phyloP scores from a whole-genome alignment of 2,113 vertebrate genomes.

The Abramis brama region DNA sequence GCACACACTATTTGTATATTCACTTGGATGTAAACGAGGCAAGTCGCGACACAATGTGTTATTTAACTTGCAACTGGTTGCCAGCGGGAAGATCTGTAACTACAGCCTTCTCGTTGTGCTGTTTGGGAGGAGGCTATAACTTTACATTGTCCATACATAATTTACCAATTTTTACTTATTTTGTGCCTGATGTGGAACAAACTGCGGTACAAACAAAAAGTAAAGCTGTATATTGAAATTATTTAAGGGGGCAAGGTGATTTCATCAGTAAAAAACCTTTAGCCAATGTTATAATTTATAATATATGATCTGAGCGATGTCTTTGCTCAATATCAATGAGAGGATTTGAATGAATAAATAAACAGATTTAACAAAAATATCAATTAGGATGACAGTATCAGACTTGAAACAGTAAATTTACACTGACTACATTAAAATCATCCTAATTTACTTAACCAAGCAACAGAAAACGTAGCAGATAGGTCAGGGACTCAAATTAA shows the following conservation, averaged over 20 bases:
- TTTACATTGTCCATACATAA: conserved; percentile 8
- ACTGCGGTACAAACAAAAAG: background rate
- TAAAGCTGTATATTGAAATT: background rate
- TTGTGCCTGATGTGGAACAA: background rate
- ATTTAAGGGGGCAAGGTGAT: background rate
- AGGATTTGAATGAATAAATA: background rate
- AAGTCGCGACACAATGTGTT: background rate
- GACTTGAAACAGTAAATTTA: background rate
- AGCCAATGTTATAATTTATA: background rate
- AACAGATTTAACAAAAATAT: background rate
- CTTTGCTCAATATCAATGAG: background rate
- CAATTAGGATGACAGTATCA: background rate
- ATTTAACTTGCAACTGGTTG: conserved; percentile 14
- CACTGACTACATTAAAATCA: background rate
- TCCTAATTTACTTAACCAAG: background rate
- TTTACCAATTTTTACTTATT: background rate
- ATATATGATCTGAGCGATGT: background rate
- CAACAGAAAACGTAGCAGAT: background rate
- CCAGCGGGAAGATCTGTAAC: conserved; percentile 19
- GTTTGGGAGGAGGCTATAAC: background rate
- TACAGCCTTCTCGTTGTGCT: background rate
- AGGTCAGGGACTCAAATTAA: background rate
- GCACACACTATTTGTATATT: conserved; percentile 19
- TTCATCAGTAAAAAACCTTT: background rate
- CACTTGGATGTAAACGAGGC: background rate